phyloP scores from a whole-genome alignment of 2,888 invertebrate genomes.

The Unio delphinus region DNA sequence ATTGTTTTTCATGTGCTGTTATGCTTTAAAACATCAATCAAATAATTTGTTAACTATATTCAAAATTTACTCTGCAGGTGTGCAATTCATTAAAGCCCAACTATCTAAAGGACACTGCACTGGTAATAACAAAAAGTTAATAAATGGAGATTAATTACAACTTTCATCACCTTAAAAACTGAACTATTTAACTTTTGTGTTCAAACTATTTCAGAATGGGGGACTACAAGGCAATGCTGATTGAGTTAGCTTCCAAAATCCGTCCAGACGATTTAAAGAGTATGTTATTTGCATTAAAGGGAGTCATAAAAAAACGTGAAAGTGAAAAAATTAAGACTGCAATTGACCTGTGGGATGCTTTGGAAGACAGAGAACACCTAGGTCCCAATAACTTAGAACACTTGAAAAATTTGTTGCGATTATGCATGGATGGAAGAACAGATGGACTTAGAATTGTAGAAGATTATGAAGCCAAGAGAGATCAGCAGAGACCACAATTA shows the following conservation, averaged over 20 bases:
- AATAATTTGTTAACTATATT: too few species aligned
- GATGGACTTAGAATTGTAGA: conserved; percentile 39
- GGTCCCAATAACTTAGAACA: conserved; percentile 26
- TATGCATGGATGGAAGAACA: conserved; percentile 38
- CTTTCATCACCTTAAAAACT: too few species aligned
- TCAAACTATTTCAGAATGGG: neutral
- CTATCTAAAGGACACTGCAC: too few species aligned
- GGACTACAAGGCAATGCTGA: conserved; percentile 34
- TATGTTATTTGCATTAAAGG: conserved; percentile 41
- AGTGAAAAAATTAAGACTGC: conserved; percentile 40
- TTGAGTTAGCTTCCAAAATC: conserved; percentile 34
- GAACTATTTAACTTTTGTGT: too few species aligned
- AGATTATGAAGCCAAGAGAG: conserved; percentile 22
- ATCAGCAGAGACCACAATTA: neutral
- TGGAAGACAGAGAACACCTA: conserved; percentile 47
- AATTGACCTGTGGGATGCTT: conserved; percentile 43
- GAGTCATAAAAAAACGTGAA: conserved; percentile 35
- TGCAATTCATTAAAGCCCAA: too few species aligned
- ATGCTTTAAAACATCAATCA: too few species aligned
- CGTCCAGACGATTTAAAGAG: conserved; percentile 30
- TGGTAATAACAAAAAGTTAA: too few species aligned
- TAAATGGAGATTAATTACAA: too few species aligned
- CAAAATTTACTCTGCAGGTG: too few species aligned
- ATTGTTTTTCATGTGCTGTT: too few species aligned
- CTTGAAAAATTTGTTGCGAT: conserved; percentile 35